Evolutionary conservation across 2,888 invertebrate genomes (phyloP).

Genomic region (Tethea ocularis): DNA sequence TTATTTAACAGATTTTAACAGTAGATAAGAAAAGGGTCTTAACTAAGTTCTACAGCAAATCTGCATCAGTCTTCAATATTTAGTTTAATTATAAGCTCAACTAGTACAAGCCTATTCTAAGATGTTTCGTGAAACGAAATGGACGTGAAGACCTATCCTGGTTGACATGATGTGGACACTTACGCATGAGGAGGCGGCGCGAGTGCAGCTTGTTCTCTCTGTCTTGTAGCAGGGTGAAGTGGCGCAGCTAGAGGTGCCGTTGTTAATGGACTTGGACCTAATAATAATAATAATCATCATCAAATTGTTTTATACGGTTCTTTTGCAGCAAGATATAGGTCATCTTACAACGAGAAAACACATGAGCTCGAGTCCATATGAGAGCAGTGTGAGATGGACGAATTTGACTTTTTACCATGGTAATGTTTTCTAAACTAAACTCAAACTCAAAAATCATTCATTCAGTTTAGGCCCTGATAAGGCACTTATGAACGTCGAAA

Average conservation of each 20-base stretch:
- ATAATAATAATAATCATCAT: slow-evolving; percentile 29
- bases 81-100: slow-evolving; percentile 29
- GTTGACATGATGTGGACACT: slow-evolving; percentile 41
- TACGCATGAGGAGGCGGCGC: slow-evolving; percentile 79
- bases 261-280: slow-evolving; percentile 69
- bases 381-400: no score
- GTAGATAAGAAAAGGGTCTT: neutral
- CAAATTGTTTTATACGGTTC: neutral
- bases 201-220: slow-evolving; percentile 71
- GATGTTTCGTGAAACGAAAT: slow-evolving; percentile 75
- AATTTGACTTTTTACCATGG: no score
- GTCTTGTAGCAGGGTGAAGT: slow-evolving; percentile 72
- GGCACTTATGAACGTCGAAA: no score
- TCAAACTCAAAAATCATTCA: no score
- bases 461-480: no score
- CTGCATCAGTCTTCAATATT: slow-evolving; percentile 14
- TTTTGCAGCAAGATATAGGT: no score
- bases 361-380: no score
- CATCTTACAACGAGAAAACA: no score
- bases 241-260: slow-evolving; percentile 72
- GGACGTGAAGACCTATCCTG: slow-evolving; percentile 49
- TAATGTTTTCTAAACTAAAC: no score
- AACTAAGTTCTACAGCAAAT: no score
- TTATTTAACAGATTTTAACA: no score
- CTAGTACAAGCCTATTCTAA: slow-evolving; percentile 38